phyloP scores from a whole-genome alignment of 2,888 invertebrate genomes.

The Polyommatus iphigenia region DNA sequence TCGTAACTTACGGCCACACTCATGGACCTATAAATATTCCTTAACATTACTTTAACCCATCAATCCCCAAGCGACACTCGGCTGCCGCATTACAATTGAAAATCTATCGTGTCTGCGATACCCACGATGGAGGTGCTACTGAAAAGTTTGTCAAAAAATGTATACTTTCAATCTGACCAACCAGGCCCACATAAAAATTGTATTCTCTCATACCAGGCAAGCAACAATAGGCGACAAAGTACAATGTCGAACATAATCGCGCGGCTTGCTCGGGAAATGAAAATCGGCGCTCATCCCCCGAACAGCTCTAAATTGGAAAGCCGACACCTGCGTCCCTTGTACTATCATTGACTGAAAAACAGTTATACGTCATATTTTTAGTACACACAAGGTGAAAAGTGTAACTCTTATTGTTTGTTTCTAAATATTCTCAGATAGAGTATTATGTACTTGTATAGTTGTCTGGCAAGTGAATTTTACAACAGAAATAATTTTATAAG shows the following conservation, averaged over 20 bases:
- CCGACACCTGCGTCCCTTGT: constrained; percentile 56
- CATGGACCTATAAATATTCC: too few relatives aligned
- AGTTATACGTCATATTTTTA: constrained; percentile 34
- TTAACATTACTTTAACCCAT: too few relatives aligned
- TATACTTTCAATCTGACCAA: background rate
- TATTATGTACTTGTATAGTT: too few relatives aligned
- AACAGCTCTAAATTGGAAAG: constrained; percentile 60
- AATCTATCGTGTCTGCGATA: too few relatives aligned
- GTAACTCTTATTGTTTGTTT: background rate
- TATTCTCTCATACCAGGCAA: background rate
- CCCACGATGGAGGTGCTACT: too few relatives aligned
- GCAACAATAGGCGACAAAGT: constrained; percentile 28
- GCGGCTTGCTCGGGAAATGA: constrained; percentile 50
- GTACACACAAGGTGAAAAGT: background rate
- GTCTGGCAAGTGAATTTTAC: too few relatives aligned
- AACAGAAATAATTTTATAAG: too few relatives aligned
- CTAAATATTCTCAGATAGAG: too few relatives aligned
- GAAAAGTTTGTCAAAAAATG: too few relatives aligned
- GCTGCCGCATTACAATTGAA: too few relatives aligned
- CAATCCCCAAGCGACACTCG: too few relatives aligned
- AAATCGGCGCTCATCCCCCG: constrained; percentile 58
- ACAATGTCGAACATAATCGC: constrained; percentile 38
- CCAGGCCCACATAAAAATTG: background rate
- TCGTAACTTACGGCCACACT: too few relatives aligned
- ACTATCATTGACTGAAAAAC: constrained; percentile 42